A percentile compares a stretch with the other conserved stretches of the same genome.
phyloP scores from a whole-genome alignment of 2,797 vertebrate species.

The Austrolebias charrua region DNA sequence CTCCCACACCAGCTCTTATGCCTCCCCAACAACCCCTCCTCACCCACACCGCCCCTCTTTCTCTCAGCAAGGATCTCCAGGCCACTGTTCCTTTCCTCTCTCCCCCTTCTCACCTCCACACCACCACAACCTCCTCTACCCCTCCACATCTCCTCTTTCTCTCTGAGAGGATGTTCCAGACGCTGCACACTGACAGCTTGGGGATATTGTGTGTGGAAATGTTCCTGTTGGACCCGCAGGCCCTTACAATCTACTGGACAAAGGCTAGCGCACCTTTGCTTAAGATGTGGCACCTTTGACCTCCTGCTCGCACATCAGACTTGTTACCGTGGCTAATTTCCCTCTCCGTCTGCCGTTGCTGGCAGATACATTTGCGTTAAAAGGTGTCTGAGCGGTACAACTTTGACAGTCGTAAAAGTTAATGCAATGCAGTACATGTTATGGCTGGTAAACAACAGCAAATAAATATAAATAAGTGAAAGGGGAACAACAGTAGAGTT shows the following conservation, averaged over 20 bases:
- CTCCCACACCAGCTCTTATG: conserved; percentile 75
- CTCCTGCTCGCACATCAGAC: conserved; percentile 74
- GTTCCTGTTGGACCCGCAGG: conserved; percentile 81
- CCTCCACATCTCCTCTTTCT: conserved; percentile 67
- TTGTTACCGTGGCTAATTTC: conserved; percentile 78
- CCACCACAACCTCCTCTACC: conserved; percentile 42
- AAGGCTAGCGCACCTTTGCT: conserved; percentile 82
- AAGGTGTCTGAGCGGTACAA: conserved; percentile 71
- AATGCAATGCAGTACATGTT: conserved; percentile 78
- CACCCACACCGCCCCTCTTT: conserved; percentile 49
- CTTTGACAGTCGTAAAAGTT: conserved; percentile 77
- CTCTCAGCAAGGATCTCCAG: conserved; percentile 73
- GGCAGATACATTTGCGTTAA: conserved; percentile 55
- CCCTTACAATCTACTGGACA: conserved; percentile 82
- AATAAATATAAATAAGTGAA: conserved; percentile 71
- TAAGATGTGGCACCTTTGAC: conserved; percentile 80
- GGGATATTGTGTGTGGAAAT: conserved; percentile 84
- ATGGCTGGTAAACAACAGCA: conserved; percentile 72
- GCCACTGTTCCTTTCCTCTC: conserved; percentile 69
- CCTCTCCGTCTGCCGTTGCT: conserved; percentile 46
- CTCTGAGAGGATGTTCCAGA: conserved; percentile 82
- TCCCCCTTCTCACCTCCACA: conserved; percentile 25
- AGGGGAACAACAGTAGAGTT: conserved; percentile 64
- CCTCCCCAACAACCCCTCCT: conserved; percentile 52
- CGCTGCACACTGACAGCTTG: conserved; percentile 82